A percentile compares a stretch with the other conserved stretches of the same genome.
Conservation (phyloP, 2,888 invertebrate genomes). For the Scotopteryx bipunctaria region DNA sequence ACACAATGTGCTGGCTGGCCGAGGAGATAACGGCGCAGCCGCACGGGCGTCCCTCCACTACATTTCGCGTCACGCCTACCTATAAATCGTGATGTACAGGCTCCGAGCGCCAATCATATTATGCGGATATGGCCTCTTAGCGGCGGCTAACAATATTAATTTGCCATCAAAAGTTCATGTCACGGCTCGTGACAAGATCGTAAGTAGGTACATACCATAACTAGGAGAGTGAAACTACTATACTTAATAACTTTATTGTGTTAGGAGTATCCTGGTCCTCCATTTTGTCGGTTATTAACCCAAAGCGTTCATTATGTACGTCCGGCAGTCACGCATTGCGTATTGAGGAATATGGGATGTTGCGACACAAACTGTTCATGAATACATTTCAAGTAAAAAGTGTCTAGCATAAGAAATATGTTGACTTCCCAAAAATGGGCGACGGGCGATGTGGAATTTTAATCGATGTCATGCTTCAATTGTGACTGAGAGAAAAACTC, state of each 20-base stretch:
- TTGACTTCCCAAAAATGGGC: slow-evolving; percentile 57
- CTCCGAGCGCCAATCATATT: slow-evolving; percentile 41
- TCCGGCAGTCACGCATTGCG: slow-evolving; percentile 72
- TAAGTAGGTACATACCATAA: too few relatives aligned
- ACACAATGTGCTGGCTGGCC: slow-evolving; percentile 54
- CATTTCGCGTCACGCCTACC: slow-evolving; percentile 55
- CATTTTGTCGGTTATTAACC: slow-evolving; percentile 70
- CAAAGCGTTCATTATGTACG: slow-evolving; percentile 63
- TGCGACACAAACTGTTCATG: slow-evolving; percentile 55
- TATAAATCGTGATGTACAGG: slow-evolving; percentile 34
- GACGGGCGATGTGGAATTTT: slow-evolving; percentile 60
- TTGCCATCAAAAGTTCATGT: slow-evolving; percentile 16
- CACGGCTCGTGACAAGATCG: slow-evolving; percentile 21
- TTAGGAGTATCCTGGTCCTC: slow-evolving; percentile 57
- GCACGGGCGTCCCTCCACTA: slow-evolving; percentile 45
- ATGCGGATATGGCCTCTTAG: slow-evolving; percentile 23
- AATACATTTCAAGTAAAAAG: slow-evolving; percentile 48
- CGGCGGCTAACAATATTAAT: slow-evolving; percentile 17
- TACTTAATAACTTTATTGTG: slow-evolving; percentile 51
- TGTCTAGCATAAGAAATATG: slow-evolving; percentile 50
- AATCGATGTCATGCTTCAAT: slow-evolving; percentile 61
- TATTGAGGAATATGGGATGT: slow-evolving; percentile 69
- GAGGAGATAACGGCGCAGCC: slow-evolving; percentile 51
- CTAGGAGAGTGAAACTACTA: slow-evolving; percentile 18
- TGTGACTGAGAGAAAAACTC: slow-evolving; percentile 46